Percentiles rank a stretch among this genome's conserved stretches.
Conservation (phyloP, 2,888 invertebrate genomes). For the Tholera decimalis region DNA sequence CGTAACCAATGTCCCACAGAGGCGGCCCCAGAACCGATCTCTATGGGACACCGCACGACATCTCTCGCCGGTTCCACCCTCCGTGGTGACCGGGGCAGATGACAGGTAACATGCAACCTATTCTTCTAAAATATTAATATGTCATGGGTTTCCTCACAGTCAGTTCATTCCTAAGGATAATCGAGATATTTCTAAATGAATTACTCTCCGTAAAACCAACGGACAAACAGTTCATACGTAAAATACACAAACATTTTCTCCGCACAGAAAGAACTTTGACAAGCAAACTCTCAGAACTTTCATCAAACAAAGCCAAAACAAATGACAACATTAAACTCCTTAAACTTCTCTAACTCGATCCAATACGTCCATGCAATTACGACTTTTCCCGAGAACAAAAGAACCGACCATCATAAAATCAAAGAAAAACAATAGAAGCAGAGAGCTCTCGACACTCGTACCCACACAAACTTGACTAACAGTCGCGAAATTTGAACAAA, state of each 20-base stretch:
- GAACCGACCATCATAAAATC: constrained; percentile 35
- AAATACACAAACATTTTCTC: constrained; percentile 24
- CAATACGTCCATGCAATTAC: constrained; percentile 52
- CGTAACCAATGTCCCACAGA: no score
- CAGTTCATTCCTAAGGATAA: no score
- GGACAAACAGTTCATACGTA: constrained; percentile 14
- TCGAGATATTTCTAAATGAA: no score
- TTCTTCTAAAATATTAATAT: no score
- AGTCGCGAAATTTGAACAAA: constrained; percentile 58
- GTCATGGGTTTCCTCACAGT: no score
- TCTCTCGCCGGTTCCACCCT: no score
- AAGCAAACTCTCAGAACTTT: constrained; percentile 32
- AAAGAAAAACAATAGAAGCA: constrained; percentile 50
- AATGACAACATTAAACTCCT: constrained; percentile 47
- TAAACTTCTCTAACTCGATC: constrained; percentile 34
- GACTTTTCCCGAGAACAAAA: constrained; percentile 36
- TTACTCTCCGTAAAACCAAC: background rate
- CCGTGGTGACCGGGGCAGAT: no score
- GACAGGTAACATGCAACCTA: no score
- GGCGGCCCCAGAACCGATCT: no score
- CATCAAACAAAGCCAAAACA: constrained; percentile 38
- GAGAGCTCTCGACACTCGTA: constrained; percentile 35
- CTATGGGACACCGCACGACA: no score
- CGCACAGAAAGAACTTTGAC: constrained; percentile 16
- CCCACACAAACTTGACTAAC: constrained; percentile 50